Evolutionary conservation across 1,140 invertebrate species (phyloP), one percentile per base, ranked within the genome.

Genomic region (Drosophila saltans): DNA sequence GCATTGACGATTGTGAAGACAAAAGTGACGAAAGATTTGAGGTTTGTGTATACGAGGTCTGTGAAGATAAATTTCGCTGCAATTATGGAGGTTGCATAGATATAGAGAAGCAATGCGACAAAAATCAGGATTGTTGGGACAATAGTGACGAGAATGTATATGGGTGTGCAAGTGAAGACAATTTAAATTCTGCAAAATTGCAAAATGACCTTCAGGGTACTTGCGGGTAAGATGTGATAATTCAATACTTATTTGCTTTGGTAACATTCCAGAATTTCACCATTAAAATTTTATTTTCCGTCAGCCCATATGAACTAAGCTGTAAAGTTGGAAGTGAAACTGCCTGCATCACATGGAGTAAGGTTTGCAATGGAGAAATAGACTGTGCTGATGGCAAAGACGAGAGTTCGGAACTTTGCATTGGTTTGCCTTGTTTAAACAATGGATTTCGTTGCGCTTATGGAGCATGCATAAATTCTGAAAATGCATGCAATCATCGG

Each of bases 21-120:
- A 93, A 93, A 33, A 96, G 95, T 2, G 96, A 97, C 91, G 96
- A 97, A 52, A 16, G 41, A 1, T 81, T 80, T 7, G 36, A n/a
- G 5, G 2, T 57, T 2, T 81, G 77, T 7, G 66, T 57, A 28
- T 16, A 33, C 0, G 28, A 10, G 1, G 26, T 1, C 0, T 81
- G 79, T n/a, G 21, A 61, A 4, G 24, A 21, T 0, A 21, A 60
- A 0, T 80, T 62, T 45, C 69, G 64, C 0, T 81, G 77, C 41
- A 43, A 48, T 11, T 80, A 80, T 56, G 77, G 79, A 2, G 78
- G 66, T 10, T 81, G 79, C 33, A 28, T 73, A n/a, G 4, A 16
- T 0, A 1, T 1, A 0, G 0, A 9, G 1, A 48, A 16, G 1
- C 36, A 2, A 2, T 81, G 78, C 41, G 26, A 81, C 48, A 8